Evolutionary conservation across 2,797 vertebrate species (phyloP).

Genomic region (Heteromormyrus szaboi): DNA sequence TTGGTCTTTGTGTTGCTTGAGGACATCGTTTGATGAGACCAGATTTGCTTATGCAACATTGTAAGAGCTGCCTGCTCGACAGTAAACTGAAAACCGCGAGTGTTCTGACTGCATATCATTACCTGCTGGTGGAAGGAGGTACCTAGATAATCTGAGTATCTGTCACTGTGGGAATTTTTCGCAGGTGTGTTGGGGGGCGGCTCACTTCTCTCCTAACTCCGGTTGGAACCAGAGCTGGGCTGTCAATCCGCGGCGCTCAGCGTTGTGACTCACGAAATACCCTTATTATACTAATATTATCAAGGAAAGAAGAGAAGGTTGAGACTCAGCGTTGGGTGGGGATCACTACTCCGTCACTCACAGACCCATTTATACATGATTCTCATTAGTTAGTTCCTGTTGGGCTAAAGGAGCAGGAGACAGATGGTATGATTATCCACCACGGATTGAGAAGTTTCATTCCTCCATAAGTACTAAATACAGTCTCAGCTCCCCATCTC

Average conservation of each 20-base stretch:
- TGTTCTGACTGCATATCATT: not conserved
- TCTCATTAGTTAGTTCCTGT: not conserved
- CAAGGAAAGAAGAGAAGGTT: not conserved
- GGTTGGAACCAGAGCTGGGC: not conserved
- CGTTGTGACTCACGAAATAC: not conserved
- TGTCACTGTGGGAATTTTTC: not conserved
- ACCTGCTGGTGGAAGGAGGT: not conserved
- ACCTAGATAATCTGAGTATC: not conserved
- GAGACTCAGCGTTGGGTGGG: not conserved
- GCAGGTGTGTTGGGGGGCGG: not conserved
- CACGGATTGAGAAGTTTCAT: not conserved
- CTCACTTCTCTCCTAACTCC: not conserved
- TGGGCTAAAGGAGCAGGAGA: not conserved
- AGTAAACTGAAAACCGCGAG: not conserved
- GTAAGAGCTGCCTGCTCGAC: not conserved
- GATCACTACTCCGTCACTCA: not conserved
- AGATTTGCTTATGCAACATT: not conserved
- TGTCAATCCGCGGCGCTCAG: not conserved
- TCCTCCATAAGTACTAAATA: constrained; percentile 1
- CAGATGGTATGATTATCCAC: not conserved
- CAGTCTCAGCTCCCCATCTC: not conserved
- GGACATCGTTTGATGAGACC: not conserved
- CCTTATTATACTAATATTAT: not conserved
- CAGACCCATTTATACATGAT: not conserved
- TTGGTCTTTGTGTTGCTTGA: not conserved